phyloP scores from a whole-genome alignment of 2,113 vertebrate species.

The Irena cyanogastra region DNA sequence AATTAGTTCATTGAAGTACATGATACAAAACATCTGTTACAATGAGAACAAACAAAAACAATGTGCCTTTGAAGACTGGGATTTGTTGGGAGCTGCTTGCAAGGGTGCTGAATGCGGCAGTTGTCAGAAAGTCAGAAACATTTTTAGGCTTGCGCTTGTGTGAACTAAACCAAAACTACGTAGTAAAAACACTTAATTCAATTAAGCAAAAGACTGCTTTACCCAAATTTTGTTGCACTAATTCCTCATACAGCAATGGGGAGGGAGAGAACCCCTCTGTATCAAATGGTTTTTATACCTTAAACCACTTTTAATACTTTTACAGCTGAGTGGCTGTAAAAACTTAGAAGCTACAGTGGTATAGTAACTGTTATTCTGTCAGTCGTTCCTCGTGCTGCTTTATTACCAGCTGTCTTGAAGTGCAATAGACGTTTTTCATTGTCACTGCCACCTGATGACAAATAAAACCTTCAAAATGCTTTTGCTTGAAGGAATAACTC shows the following conservation, averaged over 20 bases:
- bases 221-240: neutral
- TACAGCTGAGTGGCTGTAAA: slow-evolving; percentile 45
- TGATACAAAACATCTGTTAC: slow-evolving; percentile 77
- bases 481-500: neutral
- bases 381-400: neutral
- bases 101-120: slow-evolving; percentile 24
- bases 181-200: slow-evolving; percentile 8
- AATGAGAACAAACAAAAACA: slow-evolving; percentile 66
- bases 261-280: neutral
- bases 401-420: slow-evolving; percentile 49
- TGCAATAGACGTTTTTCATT: neutral
- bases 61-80: slow-evolving; percentile 68
- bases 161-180: slow-evolving; percentile 52
- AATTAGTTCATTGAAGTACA: slow-evolving; percentile 66
- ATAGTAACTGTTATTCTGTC: slow-evolving; percentile 10
- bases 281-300: slow-evolving; percentile 18
- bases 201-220: slow-evolving; percentile 3
- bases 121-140: slow-evolving; percentile 50
- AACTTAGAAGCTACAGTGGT: slow-evolving; percentile 10
- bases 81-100: slow-evolving; percentile 50
- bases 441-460: slow-evolving; percentile 15
- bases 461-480: slow-evolving; percentile 45
- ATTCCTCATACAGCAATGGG: neutral
- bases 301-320: slow-evolving; percentile 16
- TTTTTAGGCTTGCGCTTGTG: slow-evolving; percentile 52